Percentiles rank a stretch among this genome's conserved stretches.
Conservation (phyloP, 1,140 invertebrate genomes). For the Agrypnia vestita region DNA sequence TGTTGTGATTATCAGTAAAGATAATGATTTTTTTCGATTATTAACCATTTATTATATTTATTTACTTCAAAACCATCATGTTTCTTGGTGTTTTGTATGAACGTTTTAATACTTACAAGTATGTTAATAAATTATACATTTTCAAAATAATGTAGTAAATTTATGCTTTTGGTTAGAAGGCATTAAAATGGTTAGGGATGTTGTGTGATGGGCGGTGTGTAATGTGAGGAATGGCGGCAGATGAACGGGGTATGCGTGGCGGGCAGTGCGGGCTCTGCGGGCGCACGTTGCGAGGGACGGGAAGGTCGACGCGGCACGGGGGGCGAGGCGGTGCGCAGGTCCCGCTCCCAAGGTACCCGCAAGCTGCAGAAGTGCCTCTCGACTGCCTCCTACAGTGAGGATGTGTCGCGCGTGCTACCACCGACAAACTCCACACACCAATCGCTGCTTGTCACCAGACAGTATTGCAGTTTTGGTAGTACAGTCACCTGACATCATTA, state of each 20-base stretch:
- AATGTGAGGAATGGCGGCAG: slow-evolving; percentile 69
- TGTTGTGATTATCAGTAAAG: no score
- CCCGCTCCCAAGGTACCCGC: slow-evolving; percentile 92
- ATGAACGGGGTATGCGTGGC: slow-evolving; percentile 81
- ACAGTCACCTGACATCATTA: slow-evolving; percentile 75
- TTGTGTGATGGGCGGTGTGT: neutral
- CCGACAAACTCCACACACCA: slow-evolving; percentile 72
- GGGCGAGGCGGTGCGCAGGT: slow-evolving; percentile 76
- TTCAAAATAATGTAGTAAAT: no score
- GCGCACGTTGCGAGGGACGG: slow-evolving; percentile 54
- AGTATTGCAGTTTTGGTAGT: slow-evolving; percentile 96
- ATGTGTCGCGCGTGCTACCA: slow-evolving; percentile 73
- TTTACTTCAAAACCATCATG: no score
- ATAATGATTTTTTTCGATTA: no score
- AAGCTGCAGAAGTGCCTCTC: slow-evolving; percentile 90
- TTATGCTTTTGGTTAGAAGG: no score
- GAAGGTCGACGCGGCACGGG: slow-evolving; percentile 65
- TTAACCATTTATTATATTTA: no score
- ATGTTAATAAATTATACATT: no score
- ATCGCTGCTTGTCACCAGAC: slow-evolving; percentile 84
- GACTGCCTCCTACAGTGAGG: slow-evolving; percentile 83
- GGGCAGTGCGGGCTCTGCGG: no score
- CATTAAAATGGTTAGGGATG: no score
- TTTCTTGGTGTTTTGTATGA: no score
- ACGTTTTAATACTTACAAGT: no score